A percentile compares a stretch with the other conserved stretches of the same genome.
Conservation (phyloP, 2,113 vertebrate species). For the Tyrannus savana region DNA sequence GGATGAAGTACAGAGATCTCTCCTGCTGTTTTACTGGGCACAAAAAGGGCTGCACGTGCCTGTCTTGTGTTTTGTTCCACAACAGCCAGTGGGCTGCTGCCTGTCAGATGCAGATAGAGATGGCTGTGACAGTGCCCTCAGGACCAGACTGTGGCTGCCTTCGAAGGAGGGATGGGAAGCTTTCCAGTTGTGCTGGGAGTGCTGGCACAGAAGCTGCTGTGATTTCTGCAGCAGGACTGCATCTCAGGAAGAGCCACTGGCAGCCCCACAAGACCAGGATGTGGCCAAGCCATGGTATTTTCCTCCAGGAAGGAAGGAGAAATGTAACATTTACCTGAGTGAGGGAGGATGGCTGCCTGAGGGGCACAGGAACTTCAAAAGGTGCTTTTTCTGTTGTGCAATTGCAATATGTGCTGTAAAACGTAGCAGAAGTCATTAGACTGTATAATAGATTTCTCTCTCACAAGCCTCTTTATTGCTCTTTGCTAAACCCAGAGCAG, state of each 20-base stretch:
- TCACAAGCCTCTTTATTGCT: neutral
- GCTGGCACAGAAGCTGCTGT: neutral
- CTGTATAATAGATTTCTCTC: neutral
- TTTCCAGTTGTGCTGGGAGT: neutral
- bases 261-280: neutral
- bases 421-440: neutral
- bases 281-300: neutral
- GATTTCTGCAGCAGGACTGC: neutral
- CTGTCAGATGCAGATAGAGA: neutral
- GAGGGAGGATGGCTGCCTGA: neutral
- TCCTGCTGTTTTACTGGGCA: neutral
- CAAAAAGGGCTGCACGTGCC: neutral
- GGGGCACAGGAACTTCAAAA: neutral
- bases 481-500: neutral
- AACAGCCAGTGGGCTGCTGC: neutral
- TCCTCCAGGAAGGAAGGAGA: neutral
- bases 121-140: neutral
- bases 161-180: neutral
- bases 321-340: neutral
- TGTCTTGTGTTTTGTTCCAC: neutral
- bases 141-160: neutral
- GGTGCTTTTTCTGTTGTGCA: neutral
- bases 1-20: rapidly evolving
- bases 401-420: neutral
- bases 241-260: neutral